Percentiles rank a stretch among this genome's conserved stretches.
Conservation (phyloP, 2,797 vertebrate genomes). For the Australoheros facetus region DNA sequence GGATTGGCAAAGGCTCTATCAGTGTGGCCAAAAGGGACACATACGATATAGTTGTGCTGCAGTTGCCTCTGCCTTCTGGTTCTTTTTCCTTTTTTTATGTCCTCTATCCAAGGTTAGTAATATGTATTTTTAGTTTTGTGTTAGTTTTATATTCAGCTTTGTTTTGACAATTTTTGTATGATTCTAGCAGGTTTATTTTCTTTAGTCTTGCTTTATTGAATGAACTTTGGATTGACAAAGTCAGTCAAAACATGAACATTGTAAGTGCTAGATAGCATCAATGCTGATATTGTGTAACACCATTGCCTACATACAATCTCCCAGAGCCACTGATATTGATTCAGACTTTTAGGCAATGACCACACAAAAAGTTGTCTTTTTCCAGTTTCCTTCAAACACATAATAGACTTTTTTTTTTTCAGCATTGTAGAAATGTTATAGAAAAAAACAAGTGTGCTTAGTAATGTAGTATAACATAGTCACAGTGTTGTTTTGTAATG, state of each 20-base stretch:
- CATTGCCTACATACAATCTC: background rate
- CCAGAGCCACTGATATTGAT: too few species aligned
- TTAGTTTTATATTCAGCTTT: background rate
- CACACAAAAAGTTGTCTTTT: too few species aligned
- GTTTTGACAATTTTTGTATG: background rate
- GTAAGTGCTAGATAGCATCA: too few species aligned
- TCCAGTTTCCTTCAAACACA: too few species aligned
- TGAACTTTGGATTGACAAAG: background rate
- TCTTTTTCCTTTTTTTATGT: background rate
- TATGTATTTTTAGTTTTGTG: background rate
- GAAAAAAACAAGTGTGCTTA: too few species aligned
- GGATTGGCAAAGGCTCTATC: slow-evolving; percentile 17
- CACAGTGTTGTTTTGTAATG: too few species aligned
- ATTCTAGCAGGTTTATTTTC: background rate
- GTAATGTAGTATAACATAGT: too few species aligned
- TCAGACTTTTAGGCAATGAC: too few species aligned
- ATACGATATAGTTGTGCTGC: background rate
- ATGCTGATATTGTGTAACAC: background rate
- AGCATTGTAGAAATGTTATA: too few species aligned
- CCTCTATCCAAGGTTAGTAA: background rate
- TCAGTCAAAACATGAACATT: background rate
- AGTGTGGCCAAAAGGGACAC: background rate
- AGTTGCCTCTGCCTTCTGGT: background rate
- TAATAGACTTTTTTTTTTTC: too few species aligned
- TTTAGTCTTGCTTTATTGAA: background rate